Evolutionary conservation across 2,113 vertebrate species (phyloP).

Genomic region (Cyanoliseus patagonus): DNA sequence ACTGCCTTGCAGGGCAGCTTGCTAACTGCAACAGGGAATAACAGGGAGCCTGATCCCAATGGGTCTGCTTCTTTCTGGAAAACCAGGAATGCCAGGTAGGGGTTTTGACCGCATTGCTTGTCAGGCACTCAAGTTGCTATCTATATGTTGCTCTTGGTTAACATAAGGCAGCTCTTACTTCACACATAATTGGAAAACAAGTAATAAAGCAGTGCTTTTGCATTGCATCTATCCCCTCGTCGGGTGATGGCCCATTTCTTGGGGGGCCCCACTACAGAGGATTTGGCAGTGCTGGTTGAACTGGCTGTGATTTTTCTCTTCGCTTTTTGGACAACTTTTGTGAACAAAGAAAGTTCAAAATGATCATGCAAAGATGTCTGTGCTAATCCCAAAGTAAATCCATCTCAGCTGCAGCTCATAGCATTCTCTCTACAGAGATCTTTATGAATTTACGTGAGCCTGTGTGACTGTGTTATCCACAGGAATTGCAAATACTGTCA

Average conservation of each 20-base stretch:
- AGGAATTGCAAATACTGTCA: background rate
- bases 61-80: background rate
- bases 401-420: background rate
- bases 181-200: background rate
- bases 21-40: rapidly evolving
- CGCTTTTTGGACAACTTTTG: background rate
- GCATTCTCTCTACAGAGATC: background rate
- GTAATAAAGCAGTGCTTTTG: background rate
- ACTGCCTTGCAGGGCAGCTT: background rate
- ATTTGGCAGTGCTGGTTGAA: background rate
- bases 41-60: background rate
- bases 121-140: background rate
- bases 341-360: background rate
- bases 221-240: background rate
- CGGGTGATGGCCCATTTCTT: background rate
- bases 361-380: background rate
- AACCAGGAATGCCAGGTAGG: background rate
- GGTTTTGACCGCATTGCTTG: background rate
- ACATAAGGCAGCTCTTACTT: background rate
- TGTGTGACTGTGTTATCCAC: background rate
- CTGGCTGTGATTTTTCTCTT: background rate
- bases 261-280: background rate
- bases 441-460: background rate
- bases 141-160: rapidly evolving
- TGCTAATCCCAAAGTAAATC: background rate